phyloP scores from a whole-genome alignment of 2,888 invertebrate genomes.

The Nematopogon swammerdamellus region DNA sequence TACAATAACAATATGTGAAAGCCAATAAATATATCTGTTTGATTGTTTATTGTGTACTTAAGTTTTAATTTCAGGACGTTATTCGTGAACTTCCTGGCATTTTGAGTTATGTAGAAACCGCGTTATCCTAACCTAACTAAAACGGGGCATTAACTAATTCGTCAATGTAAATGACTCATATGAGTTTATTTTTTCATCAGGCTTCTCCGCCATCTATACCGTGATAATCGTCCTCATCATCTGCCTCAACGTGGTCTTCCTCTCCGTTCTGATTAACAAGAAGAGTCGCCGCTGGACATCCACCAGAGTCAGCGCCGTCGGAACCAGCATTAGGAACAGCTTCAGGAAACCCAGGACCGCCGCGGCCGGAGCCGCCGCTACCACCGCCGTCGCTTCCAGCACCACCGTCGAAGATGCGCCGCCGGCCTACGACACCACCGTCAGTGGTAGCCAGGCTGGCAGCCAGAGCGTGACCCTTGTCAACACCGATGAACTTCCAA shows the following conservation, averaged over 20 bases:
- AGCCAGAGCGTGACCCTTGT: too few species aligned
- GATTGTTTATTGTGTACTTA: too few species aligned
- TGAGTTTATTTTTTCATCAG: too few species aligned
- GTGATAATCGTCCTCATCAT: neutral
- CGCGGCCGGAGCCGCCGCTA: slow-evolving; percentile 7
- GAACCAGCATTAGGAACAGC: slow-evolving; percentile 21
- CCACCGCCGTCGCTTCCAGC: slow-evolving; percentile 16
- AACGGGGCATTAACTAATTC: too few species aligned
- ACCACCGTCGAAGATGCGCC: neutral
- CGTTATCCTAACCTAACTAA: too few species aligned
- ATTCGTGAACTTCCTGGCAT: too few species aligned
- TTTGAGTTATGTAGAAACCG: too few species aligned
- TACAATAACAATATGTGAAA: too few species aligned
- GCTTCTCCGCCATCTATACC: neutral
- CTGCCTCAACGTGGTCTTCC: neutral
- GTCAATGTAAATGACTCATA: too few species aligned
- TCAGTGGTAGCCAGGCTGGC: neutral
- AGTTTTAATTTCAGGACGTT: too few species aligned
- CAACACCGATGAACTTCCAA: too few species aligned
- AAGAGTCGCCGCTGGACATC: slow-evolving; percentile 27
- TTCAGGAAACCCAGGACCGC: slow-evolving; percentile 14
- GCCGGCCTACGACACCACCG: neutral
- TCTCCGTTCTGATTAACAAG: slow-evolving; percentile 13
- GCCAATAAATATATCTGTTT: too few species aligned
- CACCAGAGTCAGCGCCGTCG: slow-evolving; percentile 15